A percentile compares a stretch with the other conserved stretches of the same genome.
These are phyloP conservation scores for Panthera leo DNA, from an alignment of 2,113 vertebrate species.

Conservation along the genomic window DNA sequence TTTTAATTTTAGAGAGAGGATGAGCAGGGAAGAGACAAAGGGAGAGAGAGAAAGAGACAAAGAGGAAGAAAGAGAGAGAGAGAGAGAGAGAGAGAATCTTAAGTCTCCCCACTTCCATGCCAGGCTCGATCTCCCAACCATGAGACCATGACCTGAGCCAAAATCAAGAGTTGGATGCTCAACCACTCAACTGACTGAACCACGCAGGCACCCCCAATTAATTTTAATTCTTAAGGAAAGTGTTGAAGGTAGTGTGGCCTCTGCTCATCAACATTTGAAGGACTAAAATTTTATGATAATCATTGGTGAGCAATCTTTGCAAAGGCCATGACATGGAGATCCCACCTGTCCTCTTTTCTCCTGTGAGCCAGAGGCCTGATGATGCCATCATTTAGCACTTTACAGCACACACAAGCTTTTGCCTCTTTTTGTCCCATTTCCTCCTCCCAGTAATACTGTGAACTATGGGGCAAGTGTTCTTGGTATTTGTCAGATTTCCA, in stretches of 20 bases:
- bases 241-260: not conserved
- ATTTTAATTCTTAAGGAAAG: not conserved
- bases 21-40: too few relatives aligned
- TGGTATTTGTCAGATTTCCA: conserved; percentile 50
- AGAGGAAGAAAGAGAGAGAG: too few relatives aligned
- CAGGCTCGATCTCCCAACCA: too few relatives aligned
- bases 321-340: accelerated
- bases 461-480: not conserved
- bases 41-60: too few relatives aligned
- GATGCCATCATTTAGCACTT: not conserved
- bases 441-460: not conserved
- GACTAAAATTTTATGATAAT: not conserved
- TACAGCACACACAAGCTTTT: not conserved
- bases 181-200: too few relatives aligned
- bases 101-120: too few relatives aligned
- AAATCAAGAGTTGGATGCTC: too few relatives aligned
- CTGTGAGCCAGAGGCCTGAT: not conserved
- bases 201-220: not conserved
- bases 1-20: too few relatives aligned
- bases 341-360: not conserved
- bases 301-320: not conserved
- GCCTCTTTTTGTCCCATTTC: not conserved
- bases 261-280: not conserved
- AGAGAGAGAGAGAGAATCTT: too few relatives aligned
- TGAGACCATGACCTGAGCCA: too few relatives aligned